These are phyloP conservation scores for Pantherophis guttatus DNA, from an alignment of 2,113 vertebrate species.

Conservation along the genomic window DNA sequence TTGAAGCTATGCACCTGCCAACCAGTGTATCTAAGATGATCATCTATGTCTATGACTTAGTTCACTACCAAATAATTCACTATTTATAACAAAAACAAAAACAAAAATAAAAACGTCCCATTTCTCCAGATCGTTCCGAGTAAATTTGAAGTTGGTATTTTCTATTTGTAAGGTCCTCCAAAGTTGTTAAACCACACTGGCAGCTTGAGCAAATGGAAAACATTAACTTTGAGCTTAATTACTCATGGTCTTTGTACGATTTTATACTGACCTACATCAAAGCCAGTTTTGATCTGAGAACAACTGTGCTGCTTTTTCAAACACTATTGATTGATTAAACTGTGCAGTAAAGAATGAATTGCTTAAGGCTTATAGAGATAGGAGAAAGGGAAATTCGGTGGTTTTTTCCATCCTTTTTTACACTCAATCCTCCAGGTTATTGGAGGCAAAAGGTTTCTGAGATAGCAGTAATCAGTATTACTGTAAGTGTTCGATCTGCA, in stretches of 20 bases:
- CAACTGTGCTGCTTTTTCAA: background rate
- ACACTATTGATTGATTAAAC: background rate
- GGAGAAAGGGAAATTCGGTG: background rate
- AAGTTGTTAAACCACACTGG: background rate
- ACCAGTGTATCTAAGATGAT: background rate
- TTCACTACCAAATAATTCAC: background rate
- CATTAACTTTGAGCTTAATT: background rate
- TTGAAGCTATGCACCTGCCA: background rate
- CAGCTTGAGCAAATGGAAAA: background rate
- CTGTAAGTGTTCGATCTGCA: background rate
- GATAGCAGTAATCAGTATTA: background rate
- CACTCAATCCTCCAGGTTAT: no score
- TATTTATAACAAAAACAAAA: background rate
- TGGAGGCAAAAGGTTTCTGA: background rate
- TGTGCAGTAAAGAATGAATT: background rate
- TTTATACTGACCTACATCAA: background rate
- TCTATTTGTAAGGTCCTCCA: background rate
- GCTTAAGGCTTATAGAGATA: background rate
- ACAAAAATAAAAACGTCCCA: background rate
- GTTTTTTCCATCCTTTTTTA: background rate
- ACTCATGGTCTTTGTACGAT: background rate
- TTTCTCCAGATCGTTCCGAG: background rate
- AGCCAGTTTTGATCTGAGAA: background rate
- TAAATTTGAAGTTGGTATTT: background rate
- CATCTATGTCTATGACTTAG: background rate